Percentiles rank a stretch among this genome's conserved stretches.
phyloP scores from a whole-genome alignment of 2,888 invertebrate genomes.

The Trichopoda pennipes region DNA sequence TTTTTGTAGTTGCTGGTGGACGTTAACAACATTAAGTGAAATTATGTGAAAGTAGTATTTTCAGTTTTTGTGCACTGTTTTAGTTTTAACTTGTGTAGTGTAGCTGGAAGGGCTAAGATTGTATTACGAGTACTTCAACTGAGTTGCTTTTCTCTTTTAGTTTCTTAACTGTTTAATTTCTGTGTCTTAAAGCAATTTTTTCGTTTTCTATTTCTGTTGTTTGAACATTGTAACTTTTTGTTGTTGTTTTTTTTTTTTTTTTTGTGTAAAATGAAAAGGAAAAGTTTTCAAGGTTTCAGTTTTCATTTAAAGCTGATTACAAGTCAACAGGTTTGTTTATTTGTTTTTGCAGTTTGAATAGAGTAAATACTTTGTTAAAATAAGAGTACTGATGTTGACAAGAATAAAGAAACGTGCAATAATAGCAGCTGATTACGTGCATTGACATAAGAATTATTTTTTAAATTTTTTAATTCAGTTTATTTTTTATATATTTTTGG shows the following conservation, averaged over 20 bases:
- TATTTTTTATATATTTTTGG: no score
- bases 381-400: conserved; percentile 17
- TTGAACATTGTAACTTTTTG: conserved; percentile 38
- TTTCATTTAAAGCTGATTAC: conserved; percentile 65
- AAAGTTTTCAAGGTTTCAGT: conserved; percentile 53
- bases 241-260: no score
- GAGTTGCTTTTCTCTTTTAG: conserved; percentile 21
- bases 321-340: conserved; percentile 65
- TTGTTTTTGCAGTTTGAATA: conserved; percentile 17
- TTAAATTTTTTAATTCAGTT: no score
- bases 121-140: conserved; percentile 40
- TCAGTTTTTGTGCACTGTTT: conserved; percentile 46
- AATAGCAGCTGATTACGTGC: background rate
- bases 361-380: background rate
- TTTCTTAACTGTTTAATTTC: conserved; percentile 2
- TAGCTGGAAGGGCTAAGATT: conserved; percentile 57
- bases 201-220: conserved; percentile 1
- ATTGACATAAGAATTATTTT: conserved; percentile 10
- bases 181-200: conserved; percentile 5
- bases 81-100: background rate
- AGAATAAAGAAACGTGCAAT: conserved; percentile 9
- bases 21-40: conserved; percentile 67
- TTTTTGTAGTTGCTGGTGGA: conserved; percentile 34
- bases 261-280: background rate
- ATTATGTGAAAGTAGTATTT: conserved; percentile 65